Evolutionary conservation across 92 coral and sea anemone species (phyloP), one percentile per base, ranked within the genome.

Genomic region (Plumapathes pennacea): DNA sequence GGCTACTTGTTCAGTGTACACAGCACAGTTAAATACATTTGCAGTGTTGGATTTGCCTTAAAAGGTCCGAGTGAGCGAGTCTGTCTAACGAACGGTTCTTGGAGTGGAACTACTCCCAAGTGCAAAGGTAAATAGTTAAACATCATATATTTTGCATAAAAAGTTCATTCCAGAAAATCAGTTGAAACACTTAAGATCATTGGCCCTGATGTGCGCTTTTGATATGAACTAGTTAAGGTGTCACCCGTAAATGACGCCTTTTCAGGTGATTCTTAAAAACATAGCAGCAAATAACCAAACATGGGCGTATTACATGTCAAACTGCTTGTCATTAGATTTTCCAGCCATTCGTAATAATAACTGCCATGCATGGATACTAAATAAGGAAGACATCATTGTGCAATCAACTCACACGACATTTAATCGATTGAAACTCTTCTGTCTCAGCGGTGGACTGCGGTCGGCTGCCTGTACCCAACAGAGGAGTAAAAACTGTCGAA

Each of bases 391-490:
- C n/a, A n/a, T n/a, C n/a, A n/a, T n/a, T n/a, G n/a, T n/a, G n/a
- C n/a, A n/a, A n/a, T n/a, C n/a, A n/a, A n/a, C n/a, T n/a, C n/a
- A n/a, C n/a, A n/a, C n/a, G n/a, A n/a, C n/a, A n/a, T n/a, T n/a
- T n/a, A n/a, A n/a, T n/a, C n/a, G n/a, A n/a, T n/a, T n/a, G n/a
- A n/a, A n/a, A n/a, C n/a, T n/a, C n/a, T n/a, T n/a, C n/a, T n/a
- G n/a, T n/a, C n/a, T 3, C n/a, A 91, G 97, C 51, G 43, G 74
- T 76, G 5, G 46, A 73, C 38, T 92, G 98, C 42, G 70, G 81
- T 5, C 25, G 46, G 4, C 71, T 89, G 28, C 80, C 85, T 15
- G 20, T 50, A 1, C 88, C 90, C 12, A 4, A 10, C 4, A 19
- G 56, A 12, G 98, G 87, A 11, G 62, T 26, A 25, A 59, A 49